These are phyloP conservation scores for Dinocampus coccinellae DNA, from an alignment of 2,888 invertebrate genomes.

Conservation along the genomic window DNA sequence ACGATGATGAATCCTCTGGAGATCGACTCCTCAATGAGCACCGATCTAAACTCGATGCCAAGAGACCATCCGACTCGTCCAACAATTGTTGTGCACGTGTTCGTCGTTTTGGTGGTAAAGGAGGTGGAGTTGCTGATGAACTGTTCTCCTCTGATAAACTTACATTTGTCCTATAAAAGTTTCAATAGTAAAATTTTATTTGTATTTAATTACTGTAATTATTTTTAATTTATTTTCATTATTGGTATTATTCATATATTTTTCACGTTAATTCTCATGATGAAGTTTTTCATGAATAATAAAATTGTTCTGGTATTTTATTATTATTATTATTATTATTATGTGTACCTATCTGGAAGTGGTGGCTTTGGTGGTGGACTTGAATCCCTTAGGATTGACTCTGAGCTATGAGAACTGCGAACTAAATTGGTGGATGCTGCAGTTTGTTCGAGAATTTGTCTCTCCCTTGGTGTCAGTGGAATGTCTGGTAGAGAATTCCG, in stretches of 20 bases:
- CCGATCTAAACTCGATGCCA: constrained; percentile 77
- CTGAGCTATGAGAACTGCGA: constrained; percentile 84
- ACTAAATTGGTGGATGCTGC: constrained; percentile 74
- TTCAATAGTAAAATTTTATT: background rate
- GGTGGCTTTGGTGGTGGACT: constrained; percentile 90
- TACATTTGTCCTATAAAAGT: constrained; percentile 53
- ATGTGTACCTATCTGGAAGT: constrained; percentile 79
- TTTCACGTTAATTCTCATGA: background rate
- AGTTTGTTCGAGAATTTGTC: constrained; percentile 76
- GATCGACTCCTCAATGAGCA: constrained; percentile 83
- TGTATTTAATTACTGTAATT: background rate
- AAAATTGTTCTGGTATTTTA: background rate
- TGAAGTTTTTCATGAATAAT: background rate
- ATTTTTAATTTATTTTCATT: background rate
- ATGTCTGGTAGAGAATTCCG: constrained; percentile 84
- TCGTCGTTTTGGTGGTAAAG: constrained; percentile 83
- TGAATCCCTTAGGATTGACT: constrained; percentile 81
- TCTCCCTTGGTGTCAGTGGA: constrained; percentile 84
- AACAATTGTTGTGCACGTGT: constrained; percentile 71
- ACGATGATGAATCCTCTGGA: constrained; percentile 78
- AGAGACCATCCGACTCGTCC: constrained; percentile 71
- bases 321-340: background rate
- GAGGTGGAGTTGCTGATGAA: constrained; percentile 80
- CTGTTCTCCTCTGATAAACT: constrained; percentile 69
- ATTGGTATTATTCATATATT: too few species aligned